Evolutionary conservation across 2,888 invertebrate species (phyloP), one percentile per base, ranked within the genome.

Genomic region (Odontocolon sp.): DNA sequence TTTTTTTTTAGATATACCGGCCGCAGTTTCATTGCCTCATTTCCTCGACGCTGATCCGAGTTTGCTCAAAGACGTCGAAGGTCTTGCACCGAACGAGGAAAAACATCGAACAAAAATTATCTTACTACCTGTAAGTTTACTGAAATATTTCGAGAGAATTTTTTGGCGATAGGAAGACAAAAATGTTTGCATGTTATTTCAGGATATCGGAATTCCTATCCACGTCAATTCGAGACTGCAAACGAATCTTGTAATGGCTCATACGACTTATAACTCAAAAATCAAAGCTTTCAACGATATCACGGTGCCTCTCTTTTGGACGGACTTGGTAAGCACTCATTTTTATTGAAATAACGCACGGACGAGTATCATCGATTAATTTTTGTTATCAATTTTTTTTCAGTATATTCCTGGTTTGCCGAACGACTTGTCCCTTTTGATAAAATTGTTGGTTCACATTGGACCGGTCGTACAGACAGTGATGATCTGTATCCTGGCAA

Each of bases 221-320:
- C 88, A 92, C 21, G 92, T 94, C 0, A 91, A 92, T 9, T 92
- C 94, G 11, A 93, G 94, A 72, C 91, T 96, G 38, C 96, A 96
- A 89, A 93, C 95, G 18, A 96, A 96, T 87, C 89, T 96, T 3
- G 92, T 94, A 0, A 93, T 96, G 81, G 91, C 93, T 14, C 91
- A 92, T 42, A 93, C 94, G 0, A 87, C 89, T 16, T 95, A 93
- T 42, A 95, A 95, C 85, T 90, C 92, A 0, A 91, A 93, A 81
- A 93, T 94, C 28, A 89, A 86, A 16, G 92, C 92, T 0, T 93
- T 96, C 80, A 94, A 94, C 78, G 92, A 93, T 70, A 91, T 94
- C 72, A 92, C 93, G 0, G 56, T 96, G 50, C 96, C 96, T 0
- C 86, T 96, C 9, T 91, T 95, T 64, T 96, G 96, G 95, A 87